A percentile compares a stretch with the other conserved stretches of the same genome.
Evolutionary conservation across 2,797 vertebrate genomes (phyloP).

Genomic region (Fistularia commersonii): DNA sequence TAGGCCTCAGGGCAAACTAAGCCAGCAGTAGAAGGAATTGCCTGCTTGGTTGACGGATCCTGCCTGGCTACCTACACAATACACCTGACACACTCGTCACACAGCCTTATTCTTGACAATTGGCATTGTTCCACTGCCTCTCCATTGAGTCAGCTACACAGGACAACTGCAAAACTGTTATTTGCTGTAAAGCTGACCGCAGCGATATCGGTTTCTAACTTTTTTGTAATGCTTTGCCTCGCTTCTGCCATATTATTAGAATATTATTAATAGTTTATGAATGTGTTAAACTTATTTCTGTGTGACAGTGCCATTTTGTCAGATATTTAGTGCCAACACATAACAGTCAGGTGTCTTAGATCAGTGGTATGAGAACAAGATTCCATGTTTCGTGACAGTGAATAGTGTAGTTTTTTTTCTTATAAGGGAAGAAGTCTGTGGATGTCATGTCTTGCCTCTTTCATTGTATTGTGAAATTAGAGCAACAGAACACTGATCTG

Average conservation of each 20-base stretch:
- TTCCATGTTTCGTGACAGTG: conserved; percentile 40
- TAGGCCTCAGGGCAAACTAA: conserved; percentile 41
- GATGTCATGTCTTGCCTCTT: conserved; percentile 41
- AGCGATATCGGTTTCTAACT: conserved; percentile 36
- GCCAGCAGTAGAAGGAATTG: conserved; percentile 11
- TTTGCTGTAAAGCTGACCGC: conserved; percentile 23
- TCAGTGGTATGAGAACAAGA: conserved; percentile 42
- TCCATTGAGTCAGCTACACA: conserved; percentile 1
- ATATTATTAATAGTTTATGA: neutral
- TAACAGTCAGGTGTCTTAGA: conserved; percentile 16
- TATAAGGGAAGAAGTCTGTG: conserved; percentile 24
- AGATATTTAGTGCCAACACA: conserved; percentile 5
- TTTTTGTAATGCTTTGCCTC: conserved; percentile 22
- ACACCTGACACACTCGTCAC: conserved; percentile 39
- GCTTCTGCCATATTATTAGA: conserved; percentile 24
- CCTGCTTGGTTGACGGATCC: conserved; percentile 34
- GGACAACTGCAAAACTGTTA: conserved; percentile 39
- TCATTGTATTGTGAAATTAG: conserved; percentile 44
- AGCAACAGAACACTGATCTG: conserved; percentile 15
- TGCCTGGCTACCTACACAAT: conserved; percentile 60
- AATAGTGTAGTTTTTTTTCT: conserved; percentile 17
- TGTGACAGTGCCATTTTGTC: neutral
- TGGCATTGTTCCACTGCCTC: conserved; percentile 20
- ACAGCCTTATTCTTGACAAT: conserved; percentile 34
- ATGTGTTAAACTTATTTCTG: conserved; percentile 1